Conservation (phyloP, 2,888 invertebrate species). For the Euspilapteryx auroguttella region DNA sequence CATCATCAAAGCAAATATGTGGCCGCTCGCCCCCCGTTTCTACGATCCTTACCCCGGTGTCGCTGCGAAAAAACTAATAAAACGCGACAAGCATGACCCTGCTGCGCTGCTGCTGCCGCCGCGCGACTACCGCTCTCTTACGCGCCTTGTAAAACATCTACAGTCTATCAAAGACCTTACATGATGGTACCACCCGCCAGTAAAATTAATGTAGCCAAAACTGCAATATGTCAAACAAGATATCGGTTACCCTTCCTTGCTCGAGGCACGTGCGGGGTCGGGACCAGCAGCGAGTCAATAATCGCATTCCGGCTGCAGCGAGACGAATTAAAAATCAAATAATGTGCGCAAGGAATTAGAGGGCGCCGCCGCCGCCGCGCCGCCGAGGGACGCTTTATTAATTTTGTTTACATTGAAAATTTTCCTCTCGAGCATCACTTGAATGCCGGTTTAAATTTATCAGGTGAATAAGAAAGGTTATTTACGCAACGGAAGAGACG, state of each 20-base stretch:
- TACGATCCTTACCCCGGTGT: constrained; percentile 10
- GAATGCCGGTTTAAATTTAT: too few relatives aligned
- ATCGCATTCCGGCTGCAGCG: constrained; percentile 40
- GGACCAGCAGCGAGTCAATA: constrained; percentile 30
- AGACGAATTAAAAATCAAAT: constrained; percentile 54
- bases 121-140: constrained; percentile 6
- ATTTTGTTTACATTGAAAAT: neutral
- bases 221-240: neutral
- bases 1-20: constrained; percentile 30
- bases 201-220: too few relatives aligned
- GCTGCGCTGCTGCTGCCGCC: constrained; percentile 9
- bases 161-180: too few relatives aligned
- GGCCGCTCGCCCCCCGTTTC: constrained; percentile 7
- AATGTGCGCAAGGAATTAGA: constrained; percentile 15
- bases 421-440: too few relatives aligned
- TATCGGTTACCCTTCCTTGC: too few relatives aligned
- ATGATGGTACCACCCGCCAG: too few relatives aligned
- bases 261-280: constrained; percentile 6
- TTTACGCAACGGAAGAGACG: too few relatives aligned
- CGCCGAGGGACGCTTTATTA: neutral
- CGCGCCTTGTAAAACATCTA: too few relatives aligned
- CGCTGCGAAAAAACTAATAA: constrained; percentile 54
- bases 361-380: neutral
- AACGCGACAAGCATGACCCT: constrained; percentile 37
- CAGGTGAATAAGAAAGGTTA: too few relatives aligned